Conservation (phyloP, 2,888 invertebrate genomes). For the Drosophila neonasuta region DNA sequence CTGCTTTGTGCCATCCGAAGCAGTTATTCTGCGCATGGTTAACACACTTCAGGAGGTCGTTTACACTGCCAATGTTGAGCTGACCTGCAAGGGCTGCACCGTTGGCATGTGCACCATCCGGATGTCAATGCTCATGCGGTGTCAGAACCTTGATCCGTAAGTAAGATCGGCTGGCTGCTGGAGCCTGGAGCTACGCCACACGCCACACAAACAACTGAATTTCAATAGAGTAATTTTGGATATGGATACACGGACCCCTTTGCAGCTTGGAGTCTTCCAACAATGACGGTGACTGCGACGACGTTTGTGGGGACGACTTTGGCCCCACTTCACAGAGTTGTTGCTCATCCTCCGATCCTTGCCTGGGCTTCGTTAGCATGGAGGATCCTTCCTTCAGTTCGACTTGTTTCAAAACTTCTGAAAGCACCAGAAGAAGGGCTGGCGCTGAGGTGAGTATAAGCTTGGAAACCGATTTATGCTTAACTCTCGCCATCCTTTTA, state of each 20-base stretch:
- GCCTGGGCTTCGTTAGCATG: conserved; percentile 36
- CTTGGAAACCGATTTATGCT: background rate
- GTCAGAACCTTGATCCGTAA: conserved; percentile 54
- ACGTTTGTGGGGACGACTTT: conserved; percentile 10
- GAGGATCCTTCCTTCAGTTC: conserved; percentile 16
- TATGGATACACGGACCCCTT: conserved; percentile 42
- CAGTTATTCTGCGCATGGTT: conserved; percentile 36
- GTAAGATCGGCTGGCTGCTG: conserved; percentile 40
- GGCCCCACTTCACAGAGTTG: conserved; percentile 9
- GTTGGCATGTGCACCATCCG: conserved; percentile 53
- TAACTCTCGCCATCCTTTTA: background rate
- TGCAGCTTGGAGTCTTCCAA: conserved; percentile 35
- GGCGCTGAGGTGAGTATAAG: conserved; percentile 36
- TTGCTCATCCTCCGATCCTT: conserved; percentile 52
- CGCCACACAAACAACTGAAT: conserved; percentile 30
- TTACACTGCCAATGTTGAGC: conserved; percentile 59
- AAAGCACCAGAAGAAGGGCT: background rate
- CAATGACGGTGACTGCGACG: background rate
- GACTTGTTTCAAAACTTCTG: background rate
- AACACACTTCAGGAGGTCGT: conserved; percentile 31
- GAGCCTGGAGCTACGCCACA: conserved; percentile 31
- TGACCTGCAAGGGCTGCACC: conserved; percentile 62
- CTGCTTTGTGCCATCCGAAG: conserved; percentile 48
- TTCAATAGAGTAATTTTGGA: conserved; percentile 53
- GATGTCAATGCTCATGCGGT: conserved; percentile 45